Evolutionary conservation across 2,797 vertebrate genomes (phyloP).

Genomic region (Remorina albescens): DNA sequence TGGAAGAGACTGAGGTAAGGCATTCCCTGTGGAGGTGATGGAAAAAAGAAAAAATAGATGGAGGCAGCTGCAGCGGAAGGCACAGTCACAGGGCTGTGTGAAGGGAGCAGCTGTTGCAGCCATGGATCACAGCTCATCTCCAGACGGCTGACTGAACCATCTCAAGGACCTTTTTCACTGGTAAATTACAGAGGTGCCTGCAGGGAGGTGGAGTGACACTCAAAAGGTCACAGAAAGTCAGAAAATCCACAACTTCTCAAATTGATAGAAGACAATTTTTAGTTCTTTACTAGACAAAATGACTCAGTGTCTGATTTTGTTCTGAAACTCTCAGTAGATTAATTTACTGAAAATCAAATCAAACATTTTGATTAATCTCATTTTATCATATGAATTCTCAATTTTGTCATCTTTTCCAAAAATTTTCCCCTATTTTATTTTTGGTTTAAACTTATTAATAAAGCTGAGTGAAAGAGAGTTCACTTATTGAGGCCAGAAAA

Average conservation of each 20-base stretch:
- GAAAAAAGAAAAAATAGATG: background rate
- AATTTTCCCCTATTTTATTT: background rate
- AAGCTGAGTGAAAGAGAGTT: no score
- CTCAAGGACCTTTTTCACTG: constrained; percentile 59
- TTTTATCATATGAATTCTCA: no score
- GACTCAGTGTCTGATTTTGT: background rate
- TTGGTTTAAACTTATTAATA: background rate
- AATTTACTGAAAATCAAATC: no score
- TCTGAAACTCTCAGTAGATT: background rate
- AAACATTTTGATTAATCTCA: no score
- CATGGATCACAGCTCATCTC: constrained; percentile 74
- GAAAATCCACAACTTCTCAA: background rate
- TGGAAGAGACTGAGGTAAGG: constrained; percentile 50
- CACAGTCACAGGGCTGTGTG: constrained; percentile 50
- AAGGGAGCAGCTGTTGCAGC: constrained; percentile 75
- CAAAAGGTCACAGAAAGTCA: constrained; percentile 10
- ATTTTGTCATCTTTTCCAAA: background rate
- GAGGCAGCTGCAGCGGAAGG: constrained; percentile 64
- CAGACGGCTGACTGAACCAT: constrained; percentile 65
- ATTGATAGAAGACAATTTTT: background rate
- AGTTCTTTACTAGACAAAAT: background rate
- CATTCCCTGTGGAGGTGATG: constrained; percentile 56
- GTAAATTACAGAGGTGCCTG: constrained; percentile 34
- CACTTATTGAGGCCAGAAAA: background rate
- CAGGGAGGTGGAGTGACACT: constrained; percentile 17